phyloP scores from a whole-genome alignment of 2,888 invertebrate genomes.

The Ferrisia virgata region DNA sequence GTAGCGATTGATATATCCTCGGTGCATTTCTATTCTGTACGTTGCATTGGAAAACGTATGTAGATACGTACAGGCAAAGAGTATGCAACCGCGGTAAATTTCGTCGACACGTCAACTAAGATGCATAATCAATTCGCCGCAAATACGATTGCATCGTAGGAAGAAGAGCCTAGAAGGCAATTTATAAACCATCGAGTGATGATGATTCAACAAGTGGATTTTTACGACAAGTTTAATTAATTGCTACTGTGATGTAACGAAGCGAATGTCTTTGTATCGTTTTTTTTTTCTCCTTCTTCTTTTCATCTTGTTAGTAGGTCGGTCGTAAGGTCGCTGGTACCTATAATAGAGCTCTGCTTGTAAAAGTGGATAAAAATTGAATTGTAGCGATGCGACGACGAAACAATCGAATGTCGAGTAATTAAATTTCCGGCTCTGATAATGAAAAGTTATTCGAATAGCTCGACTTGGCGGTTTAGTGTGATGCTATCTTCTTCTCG shows the following conservation, averaged over 20 bases:
- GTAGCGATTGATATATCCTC: neutral
- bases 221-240: neutral
- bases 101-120: neutral
- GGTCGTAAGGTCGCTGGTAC: too few species aligned
- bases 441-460: neutral
- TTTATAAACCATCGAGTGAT: conserved; percentile 12
- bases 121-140: conserved; percentile 13
- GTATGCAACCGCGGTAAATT: too few species aligned
- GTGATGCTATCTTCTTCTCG: neutral
- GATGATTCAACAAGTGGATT: neutral
- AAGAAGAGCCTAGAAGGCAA: neutral
- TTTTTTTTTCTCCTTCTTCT: neutral
- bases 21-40: neutral
- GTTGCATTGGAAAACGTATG: too few species aligned
- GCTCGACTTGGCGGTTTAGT: neutral
- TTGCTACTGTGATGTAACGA: conserved; percentile 26
- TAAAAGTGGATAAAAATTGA: neutral
- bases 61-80: too few species aligned
- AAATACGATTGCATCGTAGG: neutral
- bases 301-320: neutral
- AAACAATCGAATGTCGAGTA: neutral
- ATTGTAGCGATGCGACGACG: neutral
- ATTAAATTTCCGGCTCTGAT: neutral
- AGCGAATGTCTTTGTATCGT: neutral
- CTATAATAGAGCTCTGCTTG: too few species aligned